phyloP scores from a whole-genome alignment of 2,797 vertebrate genomes.

The Arnoldichthys spilopterus region DNA sequence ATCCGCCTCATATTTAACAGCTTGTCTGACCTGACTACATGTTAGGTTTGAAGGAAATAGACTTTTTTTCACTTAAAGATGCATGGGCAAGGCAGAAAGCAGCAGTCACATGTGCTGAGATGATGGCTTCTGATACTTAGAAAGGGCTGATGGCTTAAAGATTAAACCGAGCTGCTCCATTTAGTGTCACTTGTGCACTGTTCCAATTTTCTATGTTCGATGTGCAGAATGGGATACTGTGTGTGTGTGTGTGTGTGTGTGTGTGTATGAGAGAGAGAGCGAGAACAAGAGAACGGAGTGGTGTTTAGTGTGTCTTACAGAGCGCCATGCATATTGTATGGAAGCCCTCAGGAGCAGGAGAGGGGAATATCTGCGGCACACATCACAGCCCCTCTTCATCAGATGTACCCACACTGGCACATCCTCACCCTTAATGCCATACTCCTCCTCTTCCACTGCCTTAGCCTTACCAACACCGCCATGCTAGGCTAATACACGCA shows the following conservation, averaged over 20 bases:
- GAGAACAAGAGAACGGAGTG: conserved; percentile 19
- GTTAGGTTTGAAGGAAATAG: too few species aligned
- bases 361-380: neutral
- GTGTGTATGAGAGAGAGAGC: neutral
- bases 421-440: neutral
- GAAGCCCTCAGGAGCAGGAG: conserved; percentile 2
- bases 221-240: neutral
- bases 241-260: conserved; percentile 9
- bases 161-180: neutral
- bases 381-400: conserved; percentile 1
- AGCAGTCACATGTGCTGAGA: neutral
- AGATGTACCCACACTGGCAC: neutral
- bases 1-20: too few species aligned
- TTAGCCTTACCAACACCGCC: neutral
- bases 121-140: neutral
- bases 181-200: conserved; percentile 13
- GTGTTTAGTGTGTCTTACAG: conserved; percentile 20
- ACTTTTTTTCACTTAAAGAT: neutral
- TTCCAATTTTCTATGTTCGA: conserved; percentile 21
- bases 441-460: neutral
- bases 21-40: too few species aligned
- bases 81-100: neutral
- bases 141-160: conserved; percentile 1
- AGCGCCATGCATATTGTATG: conserved; percentile 16
- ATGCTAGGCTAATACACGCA: too few species aligned